Evolutionary conservation across 2,113 vertebrate genomes (phyloP).

Genomic region (Seriola quinqueradiata): DNA sequence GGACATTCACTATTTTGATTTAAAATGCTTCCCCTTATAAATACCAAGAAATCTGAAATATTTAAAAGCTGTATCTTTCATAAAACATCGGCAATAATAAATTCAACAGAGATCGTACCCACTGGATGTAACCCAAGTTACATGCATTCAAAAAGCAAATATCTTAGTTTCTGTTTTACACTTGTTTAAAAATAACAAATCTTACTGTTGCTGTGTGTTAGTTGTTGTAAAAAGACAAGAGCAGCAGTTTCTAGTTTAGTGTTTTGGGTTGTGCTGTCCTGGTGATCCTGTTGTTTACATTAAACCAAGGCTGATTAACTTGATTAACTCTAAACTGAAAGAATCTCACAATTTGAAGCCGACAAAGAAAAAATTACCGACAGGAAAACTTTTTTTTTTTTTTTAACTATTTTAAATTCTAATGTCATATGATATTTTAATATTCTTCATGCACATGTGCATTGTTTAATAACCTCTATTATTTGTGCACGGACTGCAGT

Average conservation of each 20-base stretch:
- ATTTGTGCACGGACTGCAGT: not conserved
- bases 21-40: not conserved
- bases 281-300: no score
- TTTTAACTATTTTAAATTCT: no score
- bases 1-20: not conserved
- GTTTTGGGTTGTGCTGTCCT: not conserved
- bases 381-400: not conserved
- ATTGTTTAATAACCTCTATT: no score
- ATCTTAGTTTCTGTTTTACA: no score
- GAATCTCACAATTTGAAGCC: not conserved
- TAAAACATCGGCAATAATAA: not conserved
- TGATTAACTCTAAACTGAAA: no score
- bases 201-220: no score
- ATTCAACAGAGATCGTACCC: not conserved
- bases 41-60: not conserved
- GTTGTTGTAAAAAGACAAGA: not conserved
- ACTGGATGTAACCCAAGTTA: not conserved
- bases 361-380: not conserved
- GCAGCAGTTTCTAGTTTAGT: not conserved
- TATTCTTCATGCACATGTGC: not conserved
- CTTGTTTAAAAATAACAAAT: no score
- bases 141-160: no score
- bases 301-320: no score
- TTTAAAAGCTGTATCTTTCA: not conserved
- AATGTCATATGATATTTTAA: no score